phyloP scores from a whole-genome alignment of 53 echinoderm and acorn worm genomes.

The Pentamera pediparva region DNA sequence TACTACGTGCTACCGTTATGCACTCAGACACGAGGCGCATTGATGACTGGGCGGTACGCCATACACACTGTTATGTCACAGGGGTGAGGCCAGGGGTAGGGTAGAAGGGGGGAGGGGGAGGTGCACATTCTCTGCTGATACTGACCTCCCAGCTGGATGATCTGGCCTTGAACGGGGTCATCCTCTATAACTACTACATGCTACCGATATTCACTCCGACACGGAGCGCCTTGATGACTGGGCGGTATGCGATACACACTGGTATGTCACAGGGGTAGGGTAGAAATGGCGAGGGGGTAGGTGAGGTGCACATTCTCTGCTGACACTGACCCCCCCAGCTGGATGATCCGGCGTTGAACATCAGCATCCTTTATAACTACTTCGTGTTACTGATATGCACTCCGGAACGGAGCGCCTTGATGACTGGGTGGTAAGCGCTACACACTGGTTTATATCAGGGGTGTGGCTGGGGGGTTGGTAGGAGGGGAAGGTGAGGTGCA shows the following conservation, averaged over 20 bases:
- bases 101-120: too few relatives aligned
- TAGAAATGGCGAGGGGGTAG: too few relatives aligned
- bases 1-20: slow-evolving; percentile 57
- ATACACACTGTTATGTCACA: slow-evolving; percentile 83
- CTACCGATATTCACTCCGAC: slow-evolving; percentile 54
- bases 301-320: too few relatives aligned
- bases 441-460: too few relatives aligned
- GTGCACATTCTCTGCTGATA: too few relatives aligned
- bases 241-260: too few relatives aligned
- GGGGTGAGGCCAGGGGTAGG: too few relatives aligned
- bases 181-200: slow-evolving; percentile 51
- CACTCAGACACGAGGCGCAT: slow-evolving; percentile 66
- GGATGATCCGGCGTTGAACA: slow-evolving; percentile 46
- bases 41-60: slow-evolving; percentile 69
- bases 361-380: slow-evolving; percentile 47
- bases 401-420: slow-evolving; percentile 48
- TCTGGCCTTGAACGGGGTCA: slow-evolving; percentile 50
- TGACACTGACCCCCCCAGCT: slow-evolving; percentile 40
- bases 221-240: slow-evolving; percentile 58
- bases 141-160: slow-evolving; percentile 43
- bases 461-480: too few relatives aligned
- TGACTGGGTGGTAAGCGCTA: slow-evolving; percentile 61
- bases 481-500: too few relatives aligned
- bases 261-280: too few relatives aligned
- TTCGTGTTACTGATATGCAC: slow-evolving; percentile 52